phyloP scores from a whole-genome alignment of 37 sponge, comb jelly and placozoan species.

The Beroe ovata region DNA sequence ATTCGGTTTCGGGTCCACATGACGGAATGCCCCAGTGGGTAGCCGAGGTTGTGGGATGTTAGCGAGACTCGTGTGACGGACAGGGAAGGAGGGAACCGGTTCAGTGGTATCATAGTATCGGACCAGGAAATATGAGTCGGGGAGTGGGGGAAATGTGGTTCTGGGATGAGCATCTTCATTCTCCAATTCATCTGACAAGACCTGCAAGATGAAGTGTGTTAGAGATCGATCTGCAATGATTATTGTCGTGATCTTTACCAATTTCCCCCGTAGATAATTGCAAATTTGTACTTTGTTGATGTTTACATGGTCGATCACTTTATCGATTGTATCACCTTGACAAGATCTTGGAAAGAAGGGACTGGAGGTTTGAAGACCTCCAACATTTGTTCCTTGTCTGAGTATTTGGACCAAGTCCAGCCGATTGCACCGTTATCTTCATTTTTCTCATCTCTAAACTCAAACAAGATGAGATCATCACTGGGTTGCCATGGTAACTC shows the following conservation, averaged over 20 bases:
- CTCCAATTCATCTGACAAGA: no score
- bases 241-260: no score
- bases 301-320: no score
- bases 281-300: no score
- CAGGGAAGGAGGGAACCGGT: background rate
- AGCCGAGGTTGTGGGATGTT: constrained; percentile 30
- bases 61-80: background rate
- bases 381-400: background rate
- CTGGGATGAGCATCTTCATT: no score
- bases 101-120: constrained; percentile 38
- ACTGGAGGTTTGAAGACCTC: constrained; percentile 17
- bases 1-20: constrained; percentile 10
- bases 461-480: background rate
- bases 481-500: background rate
- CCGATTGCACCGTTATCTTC: background rate
- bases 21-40: constrained; percentile 53
- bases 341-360: constrained; percentile 15
- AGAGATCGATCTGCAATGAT: no score
- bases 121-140: background rate
- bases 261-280: no score
- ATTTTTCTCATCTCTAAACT: background rate
- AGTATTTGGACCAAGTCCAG: constrained; percentile 7
- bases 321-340: background rate
- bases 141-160: background rate
- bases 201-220: no score